Evolutionary conservation across 1,140 invertebrate species (phyloP).

Genomic region (Bacillus rossius): DNA sequence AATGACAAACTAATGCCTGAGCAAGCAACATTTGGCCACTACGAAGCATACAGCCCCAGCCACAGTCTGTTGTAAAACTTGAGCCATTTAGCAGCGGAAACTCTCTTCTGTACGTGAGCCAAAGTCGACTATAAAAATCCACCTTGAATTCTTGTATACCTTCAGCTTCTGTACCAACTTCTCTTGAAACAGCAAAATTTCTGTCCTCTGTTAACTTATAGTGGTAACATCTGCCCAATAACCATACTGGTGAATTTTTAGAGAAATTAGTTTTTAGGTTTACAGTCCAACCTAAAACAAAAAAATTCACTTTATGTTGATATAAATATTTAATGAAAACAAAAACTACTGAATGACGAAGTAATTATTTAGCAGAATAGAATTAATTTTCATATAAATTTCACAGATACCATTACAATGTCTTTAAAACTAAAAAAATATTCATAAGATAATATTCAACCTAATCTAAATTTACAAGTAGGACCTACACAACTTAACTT

Average conservation of each 20-base stretch:
- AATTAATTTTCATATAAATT: too few relatives aligned
- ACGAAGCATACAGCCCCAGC: constrained; percentile 86
- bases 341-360: too few relatives aligned
- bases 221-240: constrained; percentile 77
- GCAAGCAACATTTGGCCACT: constrained; percentile 86
- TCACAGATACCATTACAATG: too few relatives aligned
- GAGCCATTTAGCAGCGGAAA: constrained; percentile 72
- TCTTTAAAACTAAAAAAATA: too few relatives aligned
- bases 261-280: constrained; percentile 79
- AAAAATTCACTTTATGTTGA: too few relatives aligned
- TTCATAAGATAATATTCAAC: too few relatives aligned
- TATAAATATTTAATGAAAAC: too few relatives aligned
- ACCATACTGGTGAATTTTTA: constrained; percentile 79
- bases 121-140: constrained; percentile 70
- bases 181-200: constrained; percentile 29
- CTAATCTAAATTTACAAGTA: too few relatives aligned
- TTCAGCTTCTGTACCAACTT: constrained; percentile 37
- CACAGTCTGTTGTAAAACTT: constrained; percentile 73
- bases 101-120: constrained; percentile 78
- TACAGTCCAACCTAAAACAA: constrained; percentile 55
- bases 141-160: constrained; percentile 69
- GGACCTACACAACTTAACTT: too few relatives aligned
- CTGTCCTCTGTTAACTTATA: constrained; percentile 47
- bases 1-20: constrained; percentile 69
- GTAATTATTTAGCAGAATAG: too few relatives aligned